Base-by-base conservation (phyloP, 2,797 vertebrate species). In the Bradypodion ventrale region DNA sequence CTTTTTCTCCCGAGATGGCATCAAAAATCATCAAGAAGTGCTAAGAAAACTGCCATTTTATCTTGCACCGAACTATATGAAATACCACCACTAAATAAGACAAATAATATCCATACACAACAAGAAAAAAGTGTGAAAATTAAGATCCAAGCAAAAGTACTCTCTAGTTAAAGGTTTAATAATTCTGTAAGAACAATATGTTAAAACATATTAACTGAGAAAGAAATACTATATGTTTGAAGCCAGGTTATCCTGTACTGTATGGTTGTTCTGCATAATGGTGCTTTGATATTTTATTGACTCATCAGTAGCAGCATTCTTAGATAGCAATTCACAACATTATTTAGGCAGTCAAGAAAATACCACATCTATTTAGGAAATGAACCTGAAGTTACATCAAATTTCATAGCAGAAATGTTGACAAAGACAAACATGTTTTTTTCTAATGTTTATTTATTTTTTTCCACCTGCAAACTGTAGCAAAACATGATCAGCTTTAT, bases 401-500 rank as follows among this genome's bases (percentile, higher is more conserved):
- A 37, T 62, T 62, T 35, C 23, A 69, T 76, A 81, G 63, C 49
- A 73, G 65, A 85, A 85, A 76, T 76, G 65, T 59, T 56, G 56
- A 69, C 89, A 94, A 92, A 95, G 89, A 93, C 90, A 90, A 90
- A 89, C 74, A n/a, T 66, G 65, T 83, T 94, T 95, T 95, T 96
- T 96, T 96, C 95, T 96, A 96, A 92, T 96, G 95, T 97, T 97
- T 97, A 97, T 97, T 97, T 95, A 56, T 94, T 95, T 94, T 84
- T 92, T 95, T 96, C 93, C 96, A 97, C 96, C 96, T 97, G 96
- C 96, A 96, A 96, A 96, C 96, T 96, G 96, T 97, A 96, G 96
- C 96, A 96, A 97, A 97, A 97, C 96, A 97, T 96, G 95, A 96
- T 96, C 95, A 96, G 95, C 95, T 96, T 97, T 95, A 96, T 96